A percentile compares a stretch with the other conserved stretches of the same genome.
phyloP scores from a whole-genome alignment of 2,888 invertebrate genomes.

The Dysmachus trigonus region DNA sequence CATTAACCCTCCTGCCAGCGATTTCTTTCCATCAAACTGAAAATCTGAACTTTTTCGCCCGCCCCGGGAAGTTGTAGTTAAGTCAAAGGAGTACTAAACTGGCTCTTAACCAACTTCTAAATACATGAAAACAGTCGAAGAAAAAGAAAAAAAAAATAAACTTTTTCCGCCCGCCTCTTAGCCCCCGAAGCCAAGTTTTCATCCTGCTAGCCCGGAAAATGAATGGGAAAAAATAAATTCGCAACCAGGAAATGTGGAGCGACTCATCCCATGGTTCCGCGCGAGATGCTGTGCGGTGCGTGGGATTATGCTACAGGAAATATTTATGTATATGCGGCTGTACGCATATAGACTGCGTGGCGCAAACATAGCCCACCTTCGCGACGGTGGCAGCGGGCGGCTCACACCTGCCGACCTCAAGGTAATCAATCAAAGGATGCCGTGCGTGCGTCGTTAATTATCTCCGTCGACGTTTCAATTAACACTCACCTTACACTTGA shows the following conservation, averaged over 20 bases:
- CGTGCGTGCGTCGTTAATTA: constrained; percentile 12
- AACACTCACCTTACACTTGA: constrained; percentile 21
- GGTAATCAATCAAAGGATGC: constrained; percentile 24
- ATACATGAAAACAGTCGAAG: background rate
- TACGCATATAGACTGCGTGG: constrained; percentile 4
- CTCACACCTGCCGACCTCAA: background rate
- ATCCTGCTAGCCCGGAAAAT: background rate
- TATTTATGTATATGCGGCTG: background rate
- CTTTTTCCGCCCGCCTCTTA: background rate
- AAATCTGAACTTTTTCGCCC: background rate
- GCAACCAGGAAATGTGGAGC: background rate
- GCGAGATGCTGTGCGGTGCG: background rate
- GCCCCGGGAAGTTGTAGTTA: background rate
- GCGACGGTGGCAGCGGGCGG: too few species aligned
- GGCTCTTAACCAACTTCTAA: constrained; percentile 7
- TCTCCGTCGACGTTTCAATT: constrained; percentile 2
- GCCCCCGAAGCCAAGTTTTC: background rate
- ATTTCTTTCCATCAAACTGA: background rate
- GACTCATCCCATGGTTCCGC: background rate
- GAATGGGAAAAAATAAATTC: constrained; percentile 30
- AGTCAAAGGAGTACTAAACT: constrained; percentile 2
- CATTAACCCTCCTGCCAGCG: constrained; percentile 1
- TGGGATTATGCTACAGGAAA: background rate
- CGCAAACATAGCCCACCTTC: background rate
- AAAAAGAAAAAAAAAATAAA: background rate